These are phyloP conservation scores for Menidia beryllina DNA, from an alignment of 2,113 vertebrate species.

Conservation along the genomic window DNA sequence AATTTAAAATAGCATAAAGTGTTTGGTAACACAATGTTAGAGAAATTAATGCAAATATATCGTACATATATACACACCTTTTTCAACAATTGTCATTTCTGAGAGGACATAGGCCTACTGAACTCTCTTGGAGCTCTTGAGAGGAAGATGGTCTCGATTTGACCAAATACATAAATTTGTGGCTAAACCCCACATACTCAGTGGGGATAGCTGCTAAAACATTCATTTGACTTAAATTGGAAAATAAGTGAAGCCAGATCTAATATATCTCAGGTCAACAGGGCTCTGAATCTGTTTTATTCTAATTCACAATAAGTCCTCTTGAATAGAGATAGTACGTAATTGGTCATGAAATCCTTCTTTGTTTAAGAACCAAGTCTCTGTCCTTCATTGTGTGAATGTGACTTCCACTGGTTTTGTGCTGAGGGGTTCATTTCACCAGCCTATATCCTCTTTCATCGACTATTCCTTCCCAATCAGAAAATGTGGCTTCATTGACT, in stretches of 20 bases:
- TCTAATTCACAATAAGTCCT: constrained; percentile 37
- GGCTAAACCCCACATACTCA: background rate
- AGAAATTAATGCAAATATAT: background rate
- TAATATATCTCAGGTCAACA: constrained; percentile 25
- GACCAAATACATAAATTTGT: background rate
- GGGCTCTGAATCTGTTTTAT: constrained; percentile 10
- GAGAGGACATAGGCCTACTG: background rate
- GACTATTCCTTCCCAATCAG: constrained; percentile 43
- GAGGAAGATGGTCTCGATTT: background rate
- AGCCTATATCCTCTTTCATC: constrained; percentile 36
- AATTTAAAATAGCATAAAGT: background rate
- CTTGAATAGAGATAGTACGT: constrained; percentile 36
- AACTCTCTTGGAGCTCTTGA: background rate
- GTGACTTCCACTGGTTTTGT: constrained; percentile 54
- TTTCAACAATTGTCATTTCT: background rate
- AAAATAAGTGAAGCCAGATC: constrained; percentile 8
- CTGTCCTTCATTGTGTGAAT: constrained; percentile 55
- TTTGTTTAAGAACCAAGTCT: constrained; percentile 8
- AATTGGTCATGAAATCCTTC: constrained; percentile 29
- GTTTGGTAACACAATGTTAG: background rate
- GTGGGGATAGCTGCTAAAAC: constrained; percentile 7
- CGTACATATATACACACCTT: background rate
- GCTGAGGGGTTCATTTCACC: constrained; percentile 48
- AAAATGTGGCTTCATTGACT: constrained; percentile 35
- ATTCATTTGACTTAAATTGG: background rate